Evolutionary conservation across 2,113 vertebrate species (phyloP).

Genomic region (Buteo buteo): DNA sequence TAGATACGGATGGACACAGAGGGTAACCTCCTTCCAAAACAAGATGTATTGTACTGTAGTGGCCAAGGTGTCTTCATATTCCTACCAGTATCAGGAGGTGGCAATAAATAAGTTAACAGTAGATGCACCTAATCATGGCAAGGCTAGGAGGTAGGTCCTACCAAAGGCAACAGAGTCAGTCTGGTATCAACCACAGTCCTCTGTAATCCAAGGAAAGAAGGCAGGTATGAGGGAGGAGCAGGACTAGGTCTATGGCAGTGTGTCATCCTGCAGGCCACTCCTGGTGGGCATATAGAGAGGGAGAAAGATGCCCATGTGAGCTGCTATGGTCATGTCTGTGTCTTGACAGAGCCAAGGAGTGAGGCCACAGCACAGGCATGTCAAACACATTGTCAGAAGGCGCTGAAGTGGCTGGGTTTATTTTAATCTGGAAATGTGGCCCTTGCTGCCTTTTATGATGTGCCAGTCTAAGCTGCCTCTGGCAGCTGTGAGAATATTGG

Average conservation of each 20-base stretch:
- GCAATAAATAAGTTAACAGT: not conserved
- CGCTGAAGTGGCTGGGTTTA: constrained; percentile 62
- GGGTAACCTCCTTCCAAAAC: not conserved
- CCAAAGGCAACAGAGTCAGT: not conserved
- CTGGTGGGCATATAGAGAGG: not conserved
- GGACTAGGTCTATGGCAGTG: not conserved
- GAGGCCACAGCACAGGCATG: constrained; percentile 3
- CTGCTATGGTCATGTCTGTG: not conserved
- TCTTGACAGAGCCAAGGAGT: constrained; percentile 14
- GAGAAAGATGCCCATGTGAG: not conserved
- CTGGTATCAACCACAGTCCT: not conserved
- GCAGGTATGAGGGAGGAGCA: not conserved
- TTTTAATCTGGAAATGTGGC: constrained; percentile 63
- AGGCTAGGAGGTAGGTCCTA: not conserved
- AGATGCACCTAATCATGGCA: not conserved
- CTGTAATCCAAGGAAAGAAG: not conserved
- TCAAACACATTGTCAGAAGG: constrained; percentile 64
- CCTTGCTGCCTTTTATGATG: constrained; percentile 66
- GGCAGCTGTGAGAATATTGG: constrained; percentile 71
- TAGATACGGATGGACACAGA: not conserved
- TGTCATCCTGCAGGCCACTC: not conserved
- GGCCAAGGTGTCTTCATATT: not conserved
- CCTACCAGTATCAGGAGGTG: not conserved
- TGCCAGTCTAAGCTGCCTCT: constrained; percentile 68
- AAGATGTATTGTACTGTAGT: not conserved